Percentiles rank a stretch among this genome's conserved stretches.
phyloP scores from a whole-genome alignment of 2,797 vertebrate genomes.

The Nothura maculosa region DNA sequence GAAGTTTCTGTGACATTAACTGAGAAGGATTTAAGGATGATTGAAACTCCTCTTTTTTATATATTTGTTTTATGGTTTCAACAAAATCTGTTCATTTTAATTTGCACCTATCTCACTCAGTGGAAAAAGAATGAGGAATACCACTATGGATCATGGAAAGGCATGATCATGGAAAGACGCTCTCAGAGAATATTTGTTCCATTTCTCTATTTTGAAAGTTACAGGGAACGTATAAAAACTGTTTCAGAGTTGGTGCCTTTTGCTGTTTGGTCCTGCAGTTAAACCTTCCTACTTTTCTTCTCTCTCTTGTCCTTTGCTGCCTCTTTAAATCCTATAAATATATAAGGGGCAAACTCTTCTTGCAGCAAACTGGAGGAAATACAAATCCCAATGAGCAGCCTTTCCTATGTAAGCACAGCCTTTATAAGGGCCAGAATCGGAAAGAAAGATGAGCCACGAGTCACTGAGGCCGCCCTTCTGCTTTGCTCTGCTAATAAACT shows the following conservation, averaged over 20 bases:
- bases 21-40: not conserved
- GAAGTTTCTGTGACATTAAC: not conserved
- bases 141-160: not conserved
- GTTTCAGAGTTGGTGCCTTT: not conserved
- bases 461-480: not conserved
- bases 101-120: not conserved
- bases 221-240: not conserved
- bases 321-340: not conserved
- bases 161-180: not conserved
- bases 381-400: not conserved
- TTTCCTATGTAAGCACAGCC: not conserved
- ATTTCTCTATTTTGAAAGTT: not conserved
- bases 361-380: not conserved
- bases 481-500: not conserved
- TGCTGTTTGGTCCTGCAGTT: not conserved
- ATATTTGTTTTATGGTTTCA: not conserved
- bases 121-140: not conserved
- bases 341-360: not conserved
- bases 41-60: not conserved
- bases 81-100: not conserved
- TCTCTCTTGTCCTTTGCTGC: no score
- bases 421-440: not conserved
- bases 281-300: not conserved
- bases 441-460: not conserved
- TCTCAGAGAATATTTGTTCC: not conserved